Conservation (phyloP, 2,888 invertebrate genomes). For the Aleiodes testaceus region DNA sequence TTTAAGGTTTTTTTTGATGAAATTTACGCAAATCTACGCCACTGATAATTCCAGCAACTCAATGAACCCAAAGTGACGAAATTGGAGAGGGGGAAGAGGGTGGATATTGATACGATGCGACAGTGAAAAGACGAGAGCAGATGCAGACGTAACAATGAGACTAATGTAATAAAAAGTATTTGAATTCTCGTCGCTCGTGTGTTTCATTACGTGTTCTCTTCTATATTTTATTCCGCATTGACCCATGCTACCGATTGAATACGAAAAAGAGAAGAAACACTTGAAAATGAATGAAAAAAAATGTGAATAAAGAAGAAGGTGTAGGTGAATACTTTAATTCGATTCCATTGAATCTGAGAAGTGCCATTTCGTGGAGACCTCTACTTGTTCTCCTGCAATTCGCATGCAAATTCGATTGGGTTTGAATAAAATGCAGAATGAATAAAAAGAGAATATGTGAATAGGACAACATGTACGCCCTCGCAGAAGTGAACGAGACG, state of each 20-base stretch:
- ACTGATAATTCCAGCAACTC: slow-evolving; percentile 56
- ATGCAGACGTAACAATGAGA: slow-evolving; percentile 49
- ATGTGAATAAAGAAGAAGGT: slow-evolving; percentile 40
- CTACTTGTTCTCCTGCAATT: slow-evolving; percentile 47
- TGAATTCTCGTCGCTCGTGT: background rate
- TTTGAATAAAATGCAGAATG: slow-evolving; percentile 31
- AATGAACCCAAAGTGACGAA: slow-evolving; percentile 56
- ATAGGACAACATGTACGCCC: slow-evolving; percentile 38
- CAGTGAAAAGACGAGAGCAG: slow-evolving; percentile 40
- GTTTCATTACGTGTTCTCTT: slow-evolving; percentile 10
- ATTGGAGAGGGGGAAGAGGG: background rate
- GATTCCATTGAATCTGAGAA: slow-evolving; percentile 49
- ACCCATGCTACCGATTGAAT: slow-evolving; percentile 63
- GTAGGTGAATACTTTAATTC: slow-evolving; percentile 61
- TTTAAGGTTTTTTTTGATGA: background rate
- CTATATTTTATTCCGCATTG: slow-evolving; percentile 54
- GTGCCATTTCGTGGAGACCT: slow-evolving; percentile 32
- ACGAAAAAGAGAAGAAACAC: slow-evolving; percentile 13
- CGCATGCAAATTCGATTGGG: slow-evolving; percentile 47
- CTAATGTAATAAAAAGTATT: slow-evolving; percentile 69
- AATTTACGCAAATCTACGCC: slow-evolving; percentile 57
- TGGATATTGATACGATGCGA: slow-evolving; percentile 47
- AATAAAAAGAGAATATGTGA: slow-evolving; percentile 27
- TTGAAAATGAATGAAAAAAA: slow-evolving; percentile 1
- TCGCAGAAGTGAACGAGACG: slow-evolving; percentile 33